These are phyloP conservation scores for Drosophila dunni DNA, from an alignment of 1,140 invertebrate species.

Conservation along the genomic window DNA sequence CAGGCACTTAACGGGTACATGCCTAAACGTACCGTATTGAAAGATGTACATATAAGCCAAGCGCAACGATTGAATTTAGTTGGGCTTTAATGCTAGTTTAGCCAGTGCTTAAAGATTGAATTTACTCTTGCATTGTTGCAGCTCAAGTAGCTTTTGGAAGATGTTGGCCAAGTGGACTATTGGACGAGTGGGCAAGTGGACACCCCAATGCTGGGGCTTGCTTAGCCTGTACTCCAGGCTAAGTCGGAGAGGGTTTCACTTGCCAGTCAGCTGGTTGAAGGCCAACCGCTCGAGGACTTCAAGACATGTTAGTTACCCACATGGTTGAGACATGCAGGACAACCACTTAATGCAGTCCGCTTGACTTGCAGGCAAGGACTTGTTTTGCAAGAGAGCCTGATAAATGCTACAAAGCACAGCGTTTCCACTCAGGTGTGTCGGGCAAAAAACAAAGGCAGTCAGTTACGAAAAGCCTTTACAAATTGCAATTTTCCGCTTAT, in stretches of 20 bases:
- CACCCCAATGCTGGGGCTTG: background rate
- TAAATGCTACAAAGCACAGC: conserved; percentile 51
- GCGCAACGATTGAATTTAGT: background rate
- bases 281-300: conserved; percentile 24
- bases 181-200: too few relatives aligned
- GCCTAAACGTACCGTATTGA: conserved; percentile 43
- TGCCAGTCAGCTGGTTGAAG: conserved; percentile 35
- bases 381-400: conserved; percentile 37
- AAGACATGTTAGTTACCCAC: background rate
- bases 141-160: conserved; percentile 30
- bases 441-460: conserved; percentile 41
- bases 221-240: conserved; percentile 23
- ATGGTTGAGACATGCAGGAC: background rate
- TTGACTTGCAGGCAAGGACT: conserved; percentile 30
- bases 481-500: conserved; percentile 22
- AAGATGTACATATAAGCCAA: conserved; percentile 4
- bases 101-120: conserved; percentile 18
- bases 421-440: conserved; percentile 61
- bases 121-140: conserved; percentile 12
- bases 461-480: conserved; percentile 18
- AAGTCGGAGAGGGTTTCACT: conserved; percentile 20
- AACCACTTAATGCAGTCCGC: conserved; percentile 34
- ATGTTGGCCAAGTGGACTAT: conserved; percentile 19
- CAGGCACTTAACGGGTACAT: conserved; percentile 50
- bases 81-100: conserved; percentile 16